phyloP scores from a whole-genome alignment of 2,113 vertebrate genomes.

The Corythornis cristatus region DNA sequence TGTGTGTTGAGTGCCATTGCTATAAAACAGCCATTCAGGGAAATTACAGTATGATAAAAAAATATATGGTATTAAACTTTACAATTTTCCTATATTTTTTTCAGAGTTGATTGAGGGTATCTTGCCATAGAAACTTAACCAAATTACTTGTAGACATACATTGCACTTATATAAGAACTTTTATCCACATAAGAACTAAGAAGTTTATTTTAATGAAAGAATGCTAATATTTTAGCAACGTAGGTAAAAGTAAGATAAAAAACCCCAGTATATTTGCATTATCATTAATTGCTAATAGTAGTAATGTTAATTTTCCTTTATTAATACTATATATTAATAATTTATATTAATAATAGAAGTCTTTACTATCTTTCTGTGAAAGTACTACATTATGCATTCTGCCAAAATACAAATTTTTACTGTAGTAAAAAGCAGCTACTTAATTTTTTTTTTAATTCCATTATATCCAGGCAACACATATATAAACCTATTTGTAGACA shows the following conservation, averaged over 20 bases:
- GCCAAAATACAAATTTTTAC: conserved; percentile 11
- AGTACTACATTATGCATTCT: conserved; percentile 27
- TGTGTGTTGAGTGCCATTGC: neutral
- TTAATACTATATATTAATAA: neutral
- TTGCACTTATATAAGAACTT: conserved; percentile 30
- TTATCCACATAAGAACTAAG: neutral
- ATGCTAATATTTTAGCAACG: neutral
- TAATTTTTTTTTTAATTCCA: neutral
- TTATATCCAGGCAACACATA: neutral
- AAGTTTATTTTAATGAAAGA: neutral
- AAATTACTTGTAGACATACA: neutral
- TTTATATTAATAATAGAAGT: neutral
- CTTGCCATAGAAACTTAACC: neutral
- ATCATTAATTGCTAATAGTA: conserved; percentile 60
- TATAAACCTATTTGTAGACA: conserved; percentile 1
- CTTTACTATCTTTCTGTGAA: conserved; percentile 42
- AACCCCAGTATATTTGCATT: conserved; percentile 47
- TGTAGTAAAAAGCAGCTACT: neutral
- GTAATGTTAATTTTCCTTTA: conserved; percentile 61
- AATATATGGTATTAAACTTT: neutral
- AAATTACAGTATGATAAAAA: neutral
- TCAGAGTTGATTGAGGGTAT: neutral
- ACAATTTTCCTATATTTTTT: neutral
- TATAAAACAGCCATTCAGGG: neutral
- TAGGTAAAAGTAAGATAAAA: conserved; percentile 41